phyloP scores from a whole-genome alignment of 2,797 vertebrate genomes.

The Cetoscarus ocellatus region DNA sequence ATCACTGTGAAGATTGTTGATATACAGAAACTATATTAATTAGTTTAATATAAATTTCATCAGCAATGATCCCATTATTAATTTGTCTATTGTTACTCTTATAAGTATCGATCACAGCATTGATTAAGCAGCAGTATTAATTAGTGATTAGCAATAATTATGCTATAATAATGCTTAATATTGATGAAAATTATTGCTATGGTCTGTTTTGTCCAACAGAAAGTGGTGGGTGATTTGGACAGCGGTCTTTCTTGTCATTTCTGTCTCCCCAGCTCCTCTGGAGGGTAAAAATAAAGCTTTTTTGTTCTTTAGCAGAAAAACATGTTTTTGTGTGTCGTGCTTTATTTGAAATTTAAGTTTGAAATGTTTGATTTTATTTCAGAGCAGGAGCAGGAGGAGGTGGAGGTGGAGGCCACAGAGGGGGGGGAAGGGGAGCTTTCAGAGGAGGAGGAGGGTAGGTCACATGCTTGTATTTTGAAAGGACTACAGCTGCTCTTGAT shows the following conservation, averaged over 20 bases:
- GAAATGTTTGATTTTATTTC: constrained; percentile 41
- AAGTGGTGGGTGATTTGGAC: constrained; percentile 77
- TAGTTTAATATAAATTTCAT: too few species aligned
- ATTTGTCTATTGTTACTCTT: background rate
- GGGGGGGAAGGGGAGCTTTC: constrained; percentile 83
- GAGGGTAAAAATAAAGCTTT: constrained; percentile 72
- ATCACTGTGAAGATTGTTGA: too few species aligned
- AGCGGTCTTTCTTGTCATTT: constrained; percentile 70
- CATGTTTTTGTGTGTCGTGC: background rate
- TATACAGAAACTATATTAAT: too few species aligned
- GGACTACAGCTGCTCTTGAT: background rate
- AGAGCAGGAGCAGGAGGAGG: constrained; percentile 83
- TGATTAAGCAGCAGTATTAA: too few species aligned
- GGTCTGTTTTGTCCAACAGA: constrained; percentile 54
- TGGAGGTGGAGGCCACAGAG: constrained; percentile 78
- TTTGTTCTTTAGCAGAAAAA: too few species aligned
- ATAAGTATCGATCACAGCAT: too few species aligned
- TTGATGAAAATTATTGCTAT: background rate
- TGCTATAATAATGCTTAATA: background rate
- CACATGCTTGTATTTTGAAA: constrained; percentile 17
- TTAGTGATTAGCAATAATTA: too few species aligned
- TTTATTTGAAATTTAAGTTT: background rate
- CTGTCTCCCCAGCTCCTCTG: constrained; percentile 76
- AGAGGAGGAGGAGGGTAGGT: constrained; percentile 85
- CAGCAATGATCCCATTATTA: background rate